Conservation (phyloP, 2,888 invertebrate species). For the Drosophila niveifrons region DNA sequence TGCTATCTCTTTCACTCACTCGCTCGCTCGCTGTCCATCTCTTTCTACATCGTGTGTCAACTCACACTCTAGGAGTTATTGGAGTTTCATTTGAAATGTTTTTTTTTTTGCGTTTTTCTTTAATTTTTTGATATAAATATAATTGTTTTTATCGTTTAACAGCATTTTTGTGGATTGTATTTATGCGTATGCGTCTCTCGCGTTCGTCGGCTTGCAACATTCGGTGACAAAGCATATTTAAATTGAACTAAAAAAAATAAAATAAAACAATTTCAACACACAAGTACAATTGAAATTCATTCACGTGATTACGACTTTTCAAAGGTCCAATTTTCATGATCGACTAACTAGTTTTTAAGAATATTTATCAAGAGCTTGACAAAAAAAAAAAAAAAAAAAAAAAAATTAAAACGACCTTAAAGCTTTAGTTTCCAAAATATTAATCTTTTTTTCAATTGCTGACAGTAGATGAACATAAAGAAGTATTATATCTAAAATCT, state of each 20-base stretch:
- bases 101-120: slow-evolving; percentile 2
- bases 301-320: too few relatives aligned
- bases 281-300: background rate
- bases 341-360: too few relatives aligned
- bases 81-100: slow-evolving; percentile 4
- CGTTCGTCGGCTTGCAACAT: background rate
- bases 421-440: too few relatives aligned
- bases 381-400: too few relatives aligned
- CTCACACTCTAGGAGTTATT: slow-evolving; percentile 14
- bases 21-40: background rate
- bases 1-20: slow-evolving; percentile 22
- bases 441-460: too few relatives aligned
- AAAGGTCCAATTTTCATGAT: too few relatives aligned
- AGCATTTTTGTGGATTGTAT: slow-evolving; percentile 12
- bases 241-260: background rate
- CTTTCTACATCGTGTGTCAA: slow-evolving; percentile 16
- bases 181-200: slow-evolving; percentile 9
- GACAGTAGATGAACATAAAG: too few relatives aligned
- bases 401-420: too few relatives aligned
- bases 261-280: background rate
- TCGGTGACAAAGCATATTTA: slow-evolving; percentile 7
- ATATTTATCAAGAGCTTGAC: too few relatives aligned
- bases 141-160: slow-evolving; percentile 1
- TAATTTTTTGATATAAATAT: background rate
- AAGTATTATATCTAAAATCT: too few relatives aligned